Conservation (phyloP, 1,140 invertebrate species). For the Drosophila subpulchrella region DNA sequence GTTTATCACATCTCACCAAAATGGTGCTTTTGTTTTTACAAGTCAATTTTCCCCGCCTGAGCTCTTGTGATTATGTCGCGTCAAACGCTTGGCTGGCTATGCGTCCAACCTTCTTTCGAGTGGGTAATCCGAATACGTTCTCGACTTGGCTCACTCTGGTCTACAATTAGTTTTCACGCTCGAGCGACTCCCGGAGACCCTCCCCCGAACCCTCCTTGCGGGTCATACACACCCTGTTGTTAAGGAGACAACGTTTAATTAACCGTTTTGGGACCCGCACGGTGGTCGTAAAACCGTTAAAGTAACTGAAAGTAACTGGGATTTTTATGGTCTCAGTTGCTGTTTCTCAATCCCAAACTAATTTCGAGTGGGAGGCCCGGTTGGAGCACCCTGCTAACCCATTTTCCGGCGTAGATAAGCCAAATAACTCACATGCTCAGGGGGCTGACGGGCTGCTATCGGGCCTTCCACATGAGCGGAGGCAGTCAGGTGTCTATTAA, state of each 20-base stretch:
- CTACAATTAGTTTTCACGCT: conserved; percentile 66
- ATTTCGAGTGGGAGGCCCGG: conserved; percentile 12
- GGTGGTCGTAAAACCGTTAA: conserved; percentile 48
- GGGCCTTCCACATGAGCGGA: conserved; percentile 37
- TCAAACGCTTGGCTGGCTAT: conserved; percentile 67
- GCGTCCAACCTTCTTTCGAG: conserved; percentile 34
- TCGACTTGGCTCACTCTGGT: conserved; percentile 30
- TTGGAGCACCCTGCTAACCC: conserved; percentile 32
- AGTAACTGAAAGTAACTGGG: conserved; percentile 37
- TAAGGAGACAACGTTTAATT: conserved; percentile 66
- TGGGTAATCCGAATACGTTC: conserved; percentile 29
- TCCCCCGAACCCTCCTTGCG: background rate
- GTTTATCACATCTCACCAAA: background rate
- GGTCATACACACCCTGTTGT: conserved; percentile 47
- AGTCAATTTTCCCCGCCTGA: conserved; percentile 1
- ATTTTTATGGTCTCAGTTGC: conserved; percentile 29
- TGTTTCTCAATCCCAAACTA: conserved; percentile 30
- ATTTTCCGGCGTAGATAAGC: conserved; percentile 47
- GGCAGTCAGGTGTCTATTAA: conserved; percentile 53
- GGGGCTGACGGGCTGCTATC: conserved; percentile 32
- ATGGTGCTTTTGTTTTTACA: background rate
- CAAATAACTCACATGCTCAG: conserved; percentile 34
- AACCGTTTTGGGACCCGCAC: conserved; percentile 50
- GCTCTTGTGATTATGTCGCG: conserved; percentile 55
- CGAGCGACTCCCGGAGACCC: conserved; percentile 27